Percentiles rank a stretch among this genome's conserved stretches.
Conservation (phyloP, 2,888 invertebrate species). For the Dryococelus australis region DNA sequence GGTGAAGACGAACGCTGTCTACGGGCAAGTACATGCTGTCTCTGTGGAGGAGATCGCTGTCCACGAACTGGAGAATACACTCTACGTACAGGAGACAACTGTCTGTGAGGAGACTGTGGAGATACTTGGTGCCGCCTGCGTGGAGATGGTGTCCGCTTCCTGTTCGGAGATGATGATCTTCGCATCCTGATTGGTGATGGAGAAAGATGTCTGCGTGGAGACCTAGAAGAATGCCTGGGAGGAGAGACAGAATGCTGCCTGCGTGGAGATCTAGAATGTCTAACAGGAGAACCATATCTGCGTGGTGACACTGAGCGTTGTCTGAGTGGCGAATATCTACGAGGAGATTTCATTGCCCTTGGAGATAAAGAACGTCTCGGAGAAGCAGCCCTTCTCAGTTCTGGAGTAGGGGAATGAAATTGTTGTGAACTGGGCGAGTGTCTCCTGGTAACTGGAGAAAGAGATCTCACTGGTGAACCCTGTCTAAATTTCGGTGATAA, state of each 20-base stretch:
- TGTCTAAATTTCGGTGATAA: neutral
- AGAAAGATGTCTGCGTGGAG: neutral
- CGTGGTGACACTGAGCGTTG: neutral
- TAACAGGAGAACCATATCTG: neutral
- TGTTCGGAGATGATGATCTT: constrained; percentile 32
- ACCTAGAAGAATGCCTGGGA: neutral
- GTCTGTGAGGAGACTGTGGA: constrained; percentile 19
- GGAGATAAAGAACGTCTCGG: constrained; percentile 17
- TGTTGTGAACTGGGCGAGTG: neutral
- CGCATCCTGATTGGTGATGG: constrained; percentile 24
- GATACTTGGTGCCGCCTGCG: neutral
- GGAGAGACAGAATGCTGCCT: neutral
- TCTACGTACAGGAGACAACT: neutral
- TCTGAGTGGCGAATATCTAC: constrained; percentile 5
- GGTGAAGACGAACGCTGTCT: constrained; percentile 28
- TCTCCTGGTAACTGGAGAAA: neutral
- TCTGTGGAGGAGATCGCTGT: neutral
- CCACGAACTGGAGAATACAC: constrained; percentile 9
- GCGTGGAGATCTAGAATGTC: neutral
- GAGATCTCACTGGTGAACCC: neutral
- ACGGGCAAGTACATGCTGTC: neutral
- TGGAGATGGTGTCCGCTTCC: constrained; percentile 9
- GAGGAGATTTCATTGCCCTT: neutral
- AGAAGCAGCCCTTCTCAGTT: neutral
- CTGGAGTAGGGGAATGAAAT: neutral